Evolutionary conservation across 2,888 invertebrate genomes (phyloP), one percentile per base, ranked within the genome.

Genomic region (Auanema sp.): DNA sequence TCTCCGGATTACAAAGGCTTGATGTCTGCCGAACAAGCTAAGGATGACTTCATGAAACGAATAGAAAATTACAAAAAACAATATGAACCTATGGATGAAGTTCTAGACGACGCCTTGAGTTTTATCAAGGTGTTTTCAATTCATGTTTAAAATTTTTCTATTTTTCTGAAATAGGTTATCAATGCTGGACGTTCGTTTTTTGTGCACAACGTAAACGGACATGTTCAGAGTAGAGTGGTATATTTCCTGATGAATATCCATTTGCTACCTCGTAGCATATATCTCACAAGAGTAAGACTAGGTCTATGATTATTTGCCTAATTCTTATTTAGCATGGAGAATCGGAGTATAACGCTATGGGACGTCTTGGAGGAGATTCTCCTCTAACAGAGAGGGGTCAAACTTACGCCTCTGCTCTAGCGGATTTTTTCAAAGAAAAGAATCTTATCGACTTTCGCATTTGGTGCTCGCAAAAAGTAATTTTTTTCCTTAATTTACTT

Each of bases 191-290:
- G 85, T 66, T 79, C 85, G 56, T 87, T 85, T 74, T 82, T 86
- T 14, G 86, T 87, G 54, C 85, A 87, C 73, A 83, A 85, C 76
- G 79, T 86, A 40, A 82, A 73, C 69, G 87, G 97, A 0, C 97
- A 97, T 84, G 92, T 98, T 79, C 95, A 97, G 85, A 89, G 93
- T 62, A 88, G 97, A 68, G 95, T 97, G 79, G 96, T 97, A 1
- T 98, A 98, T 85, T 98, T 96, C 85, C 87, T 98, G 23, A 98
- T 98, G 97, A 98, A 98, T 84, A 97, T 96, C 84, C 97, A 97
- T 85, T 94, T 97, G 60, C 91, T 93, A 64, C 96, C 96, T 0
- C 88, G 97, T 78, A 94, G 95, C 21, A 97, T 98, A 81, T 98
- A 96, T 86, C 87, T 98, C 61, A 94, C 95, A 0, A 90, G 96